These are phyloP conservation scores for Lates calcarifer DNA, from an alignment of 2,113 vertebrate genomes.

Conservation along the genomic window DNA sequence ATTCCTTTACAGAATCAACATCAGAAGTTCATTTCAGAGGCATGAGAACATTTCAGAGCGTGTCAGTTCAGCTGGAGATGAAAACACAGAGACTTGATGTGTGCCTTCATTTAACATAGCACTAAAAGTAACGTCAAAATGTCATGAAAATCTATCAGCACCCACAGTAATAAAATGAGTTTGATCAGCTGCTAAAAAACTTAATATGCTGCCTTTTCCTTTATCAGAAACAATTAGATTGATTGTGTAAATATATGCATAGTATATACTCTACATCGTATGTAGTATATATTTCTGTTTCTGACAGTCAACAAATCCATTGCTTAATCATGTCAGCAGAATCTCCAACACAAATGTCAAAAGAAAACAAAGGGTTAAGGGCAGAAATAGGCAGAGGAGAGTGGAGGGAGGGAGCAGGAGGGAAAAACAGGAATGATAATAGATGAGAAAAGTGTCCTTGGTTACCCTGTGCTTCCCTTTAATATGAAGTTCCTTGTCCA, in stretches of 20 bases:
- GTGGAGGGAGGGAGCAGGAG: too few relatives aligned
- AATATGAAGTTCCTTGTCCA: slow-evolving; percentile 30
- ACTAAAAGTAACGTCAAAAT: background rate
- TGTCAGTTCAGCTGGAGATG: background rate
- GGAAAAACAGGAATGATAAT: slow-evolving; percentile 23
- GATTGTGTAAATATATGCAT: too few relatives aligned
- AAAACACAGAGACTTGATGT: background rate
- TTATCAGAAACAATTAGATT: too few relatives aligned
- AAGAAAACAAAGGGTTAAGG: background rate
- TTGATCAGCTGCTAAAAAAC: too few relatives aligned
- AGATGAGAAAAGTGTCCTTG: slow-evolving; percentile 43
- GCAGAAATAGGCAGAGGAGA: background rate
- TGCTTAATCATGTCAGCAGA: background rate
- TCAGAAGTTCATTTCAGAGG: background rate
- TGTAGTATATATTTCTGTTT: too few relatives aligned
- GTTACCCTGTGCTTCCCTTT: background rate
- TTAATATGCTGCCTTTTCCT: too few relatives aligned
- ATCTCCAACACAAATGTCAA: slow-evolving; percentile 28
- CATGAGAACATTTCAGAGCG: background rate
- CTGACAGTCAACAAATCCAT: background rate
- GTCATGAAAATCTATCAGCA: background rate
- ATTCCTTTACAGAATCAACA: background rate
- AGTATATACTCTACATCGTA: too few relatives aligned
- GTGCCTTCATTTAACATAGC: background rate
- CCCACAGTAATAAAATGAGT: background rate